Evolutionary conservation across 2,888 invertebrate species (phyloP).

Genomic region (Papilio gigon): DNA sequence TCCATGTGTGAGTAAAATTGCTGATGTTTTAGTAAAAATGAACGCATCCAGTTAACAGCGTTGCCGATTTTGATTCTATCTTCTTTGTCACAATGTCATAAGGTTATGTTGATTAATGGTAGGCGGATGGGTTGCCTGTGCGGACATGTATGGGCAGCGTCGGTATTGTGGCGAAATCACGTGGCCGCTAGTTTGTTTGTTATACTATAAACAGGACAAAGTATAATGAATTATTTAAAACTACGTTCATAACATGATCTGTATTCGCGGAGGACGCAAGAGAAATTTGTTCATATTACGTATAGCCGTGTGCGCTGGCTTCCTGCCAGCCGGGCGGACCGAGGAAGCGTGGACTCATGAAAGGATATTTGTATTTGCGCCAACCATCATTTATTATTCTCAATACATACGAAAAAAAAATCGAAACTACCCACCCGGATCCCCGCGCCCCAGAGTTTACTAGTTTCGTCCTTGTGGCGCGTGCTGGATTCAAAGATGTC

Average conservation of each 20-base stretch:
- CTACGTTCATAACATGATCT: slow-evolving; percentile 18
- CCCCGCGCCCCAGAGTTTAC: not conserved
- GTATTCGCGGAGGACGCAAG: slow-evolving; percentile 9
- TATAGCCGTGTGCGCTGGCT: slow-evolving; percentile 24
- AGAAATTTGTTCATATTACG: slow-evolving; percentile 25
- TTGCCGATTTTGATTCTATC: no score
- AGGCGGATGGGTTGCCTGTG: no score
- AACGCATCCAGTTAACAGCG: no score
- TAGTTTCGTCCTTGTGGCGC: slow-evolving; percentile 9
- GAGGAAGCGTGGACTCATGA: slow-evolving; percentile 29
- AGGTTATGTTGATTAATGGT: no score
- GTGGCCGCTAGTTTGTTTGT: no score
- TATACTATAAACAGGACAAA: no score
- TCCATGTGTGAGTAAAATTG: no score
- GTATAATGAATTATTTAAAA: not conserved
- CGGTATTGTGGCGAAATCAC: no score
- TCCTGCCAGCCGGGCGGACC: slow-evolving; percentile 27
- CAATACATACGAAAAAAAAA: slow-evolving; percentile 31
- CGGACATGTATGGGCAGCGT: no score
- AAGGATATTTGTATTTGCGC: slow-evolving; percentile 38
- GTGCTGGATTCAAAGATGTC: not conserved
- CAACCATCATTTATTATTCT: slow-evolving; percentile 38
- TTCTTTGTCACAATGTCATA: no score
- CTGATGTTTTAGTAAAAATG: no score
- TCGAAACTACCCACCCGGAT: not conserved